These are phyloP conservation scores for Micromesistius poutassou DNA, from an alignment of 2,797 vertebrate species.

Conservation along the genomic window DNA sequence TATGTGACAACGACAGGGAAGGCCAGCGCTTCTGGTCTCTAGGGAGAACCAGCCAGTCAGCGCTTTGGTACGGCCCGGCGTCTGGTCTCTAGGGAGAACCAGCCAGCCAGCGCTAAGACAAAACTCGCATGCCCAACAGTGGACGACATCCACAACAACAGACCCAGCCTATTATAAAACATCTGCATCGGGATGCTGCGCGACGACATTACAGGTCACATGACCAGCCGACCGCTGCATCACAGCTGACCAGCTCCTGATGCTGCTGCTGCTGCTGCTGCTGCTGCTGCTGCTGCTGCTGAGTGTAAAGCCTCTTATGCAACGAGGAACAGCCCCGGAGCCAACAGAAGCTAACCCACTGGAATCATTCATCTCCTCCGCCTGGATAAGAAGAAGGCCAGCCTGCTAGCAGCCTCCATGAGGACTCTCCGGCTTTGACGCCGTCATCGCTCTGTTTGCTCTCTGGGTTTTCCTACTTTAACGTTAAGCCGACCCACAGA, in stretches of 20 bases:
- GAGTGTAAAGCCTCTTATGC: constrained; percentile 34
- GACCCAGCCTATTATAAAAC: constrained; percentile 21
- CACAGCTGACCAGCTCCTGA: constrained; percentile 28
- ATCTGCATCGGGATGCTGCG: constrained; percentile 21
- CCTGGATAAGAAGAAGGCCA: constrained; percentile 23
- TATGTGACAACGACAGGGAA: constrained; percentile 11
- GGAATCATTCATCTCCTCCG: constrained; percentile 35
- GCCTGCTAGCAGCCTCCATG: neutral
- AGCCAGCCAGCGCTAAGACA: constrained; percentile 14
- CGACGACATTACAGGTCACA: constrained; percentile 38
- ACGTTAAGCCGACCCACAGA: neutral
- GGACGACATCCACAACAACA: neutral
- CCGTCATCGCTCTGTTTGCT: neutral
- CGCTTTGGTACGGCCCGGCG: too few relatives aligned
- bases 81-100: constrained; percentile 27
- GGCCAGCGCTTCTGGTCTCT: constrained; percentile 20
- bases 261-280: constrained; percentile 32
- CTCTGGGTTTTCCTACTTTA: neutral
- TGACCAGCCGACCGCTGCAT: constrained; percentile 18
- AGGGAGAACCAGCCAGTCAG: constrained; percentile 24
- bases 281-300: constrained; percentile 25
- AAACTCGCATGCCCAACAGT: constrained; percentile 18
- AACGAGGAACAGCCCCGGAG: constrained; percentile 30
- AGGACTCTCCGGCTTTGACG: neutral
- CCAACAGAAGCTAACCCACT: neutral